These are phyloP conservation scores for Andrena marginata DNA, from an alignment of 2,888 invertebrate genomes.

Conservation along the genomic window DNA sequence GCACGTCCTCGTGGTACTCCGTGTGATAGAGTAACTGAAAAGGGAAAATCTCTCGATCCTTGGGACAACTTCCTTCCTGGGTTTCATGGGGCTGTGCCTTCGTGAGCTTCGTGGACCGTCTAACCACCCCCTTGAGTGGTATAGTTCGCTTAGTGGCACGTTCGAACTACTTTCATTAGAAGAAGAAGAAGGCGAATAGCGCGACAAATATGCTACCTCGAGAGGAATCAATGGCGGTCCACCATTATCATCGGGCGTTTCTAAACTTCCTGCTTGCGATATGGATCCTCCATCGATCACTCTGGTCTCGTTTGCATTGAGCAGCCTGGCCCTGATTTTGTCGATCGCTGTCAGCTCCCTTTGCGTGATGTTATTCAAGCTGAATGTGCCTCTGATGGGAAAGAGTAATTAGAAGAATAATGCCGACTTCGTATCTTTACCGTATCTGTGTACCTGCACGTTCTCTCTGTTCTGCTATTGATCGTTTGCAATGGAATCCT, in stretches of 20 bases:
- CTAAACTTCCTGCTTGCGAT: background rate
- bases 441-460: background rate
- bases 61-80: background rate
- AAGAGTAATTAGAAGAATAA: no score
- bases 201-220: background rate
- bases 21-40: slow-evolving; percentile 35
- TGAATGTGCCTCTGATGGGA: no score
- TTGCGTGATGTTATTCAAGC: no score
- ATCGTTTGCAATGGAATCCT: background rate
- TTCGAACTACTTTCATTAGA: background rate
- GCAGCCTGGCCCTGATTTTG: background rate
- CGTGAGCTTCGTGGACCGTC: no score
- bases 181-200: background rate
- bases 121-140: background rate
- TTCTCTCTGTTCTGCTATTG: background rate
- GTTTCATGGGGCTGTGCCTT: background rate
- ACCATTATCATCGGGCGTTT: background rate
- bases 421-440: no score
- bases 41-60: rapidly evolving
- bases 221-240: background rate
- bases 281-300: background rate
- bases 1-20: slow-evolving; percentile 64
- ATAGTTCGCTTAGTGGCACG: background rate
- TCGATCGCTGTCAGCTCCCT: background rate
- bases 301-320: background rate